A percentile compares a stretch with the other conserved stretches of the same genome.
These are phyloP conservation scores for Tauraco hartlaubi DNA, from an alignment of 2,797 vertebrate genomes.

Conservation along the genomic window DNA sequence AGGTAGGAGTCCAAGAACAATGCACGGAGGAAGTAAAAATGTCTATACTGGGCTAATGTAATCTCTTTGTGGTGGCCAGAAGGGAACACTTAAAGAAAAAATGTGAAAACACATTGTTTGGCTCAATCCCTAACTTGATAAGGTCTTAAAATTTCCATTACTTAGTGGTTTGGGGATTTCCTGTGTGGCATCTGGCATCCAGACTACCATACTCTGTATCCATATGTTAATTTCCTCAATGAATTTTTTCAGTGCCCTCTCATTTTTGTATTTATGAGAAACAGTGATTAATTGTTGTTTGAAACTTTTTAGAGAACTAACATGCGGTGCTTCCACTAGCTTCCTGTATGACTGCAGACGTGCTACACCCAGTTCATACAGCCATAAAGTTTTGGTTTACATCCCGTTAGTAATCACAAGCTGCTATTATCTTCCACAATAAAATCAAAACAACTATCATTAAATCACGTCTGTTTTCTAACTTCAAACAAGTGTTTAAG, in stretches of 20 bases:
- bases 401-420: neutral
- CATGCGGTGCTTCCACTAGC: neutral
- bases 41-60: neutral
- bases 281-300: neutral
- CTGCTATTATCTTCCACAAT: neutral
- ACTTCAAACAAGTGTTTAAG: neutral
- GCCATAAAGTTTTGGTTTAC: neutral
- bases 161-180: neutral
- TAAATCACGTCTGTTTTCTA: slow-evolving; percentile 15
- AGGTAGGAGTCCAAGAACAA: neutral
- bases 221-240: neutral
- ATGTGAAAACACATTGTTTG: neutral
- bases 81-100: neutral
- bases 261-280: neutral
- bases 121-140: neutral
- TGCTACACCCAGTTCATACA: neutral
- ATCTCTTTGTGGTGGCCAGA: neutral
- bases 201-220: neutral
- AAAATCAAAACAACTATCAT: neutral
- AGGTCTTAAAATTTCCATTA: neutral
- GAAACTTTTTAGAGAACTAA: neutral
- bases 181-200: neutral
- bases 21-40: neutral
- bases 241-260: slow-evolving; percentile 29
- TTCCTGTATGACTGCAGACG: neutral